phyloP scores from a whole-genome alignment of 2,888 invertebrate species.

The Crocallis elinguaria region DNA sequence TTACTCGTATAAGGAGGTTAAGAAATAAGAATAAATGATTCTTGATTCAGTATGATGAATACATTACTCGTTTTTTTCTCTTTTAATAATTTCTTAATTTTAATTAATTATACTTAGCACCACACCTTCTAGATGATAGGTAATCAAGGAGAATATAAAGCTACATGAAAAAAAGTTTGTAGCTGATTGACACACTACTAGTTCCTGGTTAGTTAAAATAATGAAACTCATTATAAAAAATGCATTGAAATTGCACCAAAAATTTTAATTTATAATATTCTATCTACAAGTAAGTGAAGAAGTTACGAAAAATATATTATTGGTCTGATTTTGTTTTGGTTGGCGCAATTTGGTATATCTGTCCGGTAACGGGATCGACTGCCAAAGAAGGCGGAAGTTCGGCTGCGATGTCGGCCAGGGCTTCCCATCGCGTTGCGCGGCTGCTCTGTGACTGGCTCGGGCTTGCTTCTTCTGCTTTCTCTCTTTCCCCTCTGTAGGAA shows the following conservation, averaged over 20 bases:
- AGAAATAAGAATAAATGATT: no score
- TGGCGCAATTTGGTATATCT: slow-evolving; percentile 65
- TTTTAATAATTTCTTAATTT: no score
- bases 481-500: slow-evolving; percentile 21
- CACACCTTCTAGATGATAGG: no score
- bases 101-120: no score
- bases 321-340: slow-evolving; percentile 58
- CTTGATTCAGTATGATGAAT: no score
- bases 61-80: no score
- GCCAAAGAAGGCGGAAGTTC: slow-evolving; percentile 80
- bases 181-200: no score
- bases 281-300: slow-evolving; percentile 10
- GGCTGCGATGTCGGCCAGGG: slow-evolving; percentile 85
- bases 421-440: slow-evolving; percentile 86
- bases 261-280: slow-evolving; percentile 10
- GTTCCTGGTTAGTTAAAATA: background rate
- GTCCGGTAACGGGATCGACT: slow-evolving; percentile 77
- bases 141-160: no score
- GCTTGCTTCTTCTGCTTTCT: slow-evolving; percentile 52
- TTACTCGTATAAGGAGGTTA: no score
- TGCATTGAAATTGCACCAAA: background rate
- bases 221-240: background rate
- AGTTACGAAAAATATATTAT: slow-evolving; percentile 17
- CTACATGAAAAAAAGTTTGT: no score
- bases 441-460: slow-evolving; percentile 74